phyloP scores from a whole-genome alignment of 1,140 invertebrate genomes.

The Drusus annulatus region DNA sequence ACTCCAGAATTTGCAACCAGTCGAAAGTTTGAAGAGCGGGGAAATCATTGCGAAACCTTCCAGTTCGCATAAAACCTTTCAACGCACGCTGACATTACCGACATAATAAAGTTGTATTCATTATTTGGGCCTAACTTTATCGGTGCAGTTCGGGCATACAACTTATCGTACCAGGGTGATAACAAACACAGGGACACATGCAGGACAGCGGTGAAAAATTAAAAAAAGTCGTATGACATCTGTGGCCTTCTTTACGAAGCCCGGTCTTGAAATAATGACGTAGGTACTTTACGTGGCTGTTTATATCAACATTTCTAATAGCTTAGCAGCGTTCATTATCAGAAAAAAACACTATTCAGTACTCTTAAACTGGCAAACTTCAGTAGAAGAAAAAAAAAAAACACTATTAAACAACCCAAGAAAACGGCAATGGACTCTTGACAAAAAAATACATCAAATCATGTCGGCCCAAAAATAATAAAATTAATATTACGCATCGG shows the following conservation, averaged over 20 bases:
- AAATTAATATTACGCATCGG: too few relatives aligned
- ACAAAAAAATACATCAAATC: too few relatives aligned
- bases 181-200: conserved; percentile 55
- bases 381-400: too few relatives aligned
- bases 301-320: too few relatives aligned
- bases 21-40: conserved; percentile 8
- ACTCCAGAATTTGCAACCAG: neutral
- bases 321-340: too few relatives aligned
- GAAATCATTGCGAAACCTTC: conserved; percentile 36
- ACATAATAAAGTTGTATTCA: conserved; percentile 59
- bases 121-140: conserved; percentile 56
- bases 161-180: conserved; percentile 56
- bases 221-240: conserved; percentile 41
- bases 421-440: too few relatives aligned
- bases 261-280: too few relatives aligned
- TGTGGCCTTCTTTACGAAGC: conserved; percentile 34
- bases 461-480: too few relatives aligned
- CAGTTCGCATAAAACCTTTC: conserved; percentile 31
- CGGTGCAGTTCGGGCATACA: conserved; percentile 41
- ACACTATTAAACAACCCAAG: too few relatives aligned
- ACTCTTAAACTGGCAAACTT: too few relatives aligned
- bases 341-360: too few relatives aligned
- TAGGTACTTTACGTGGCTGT: too few relatives aligned
- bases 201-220: conserved; percentile 22
- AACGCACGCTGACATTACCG: conserved; percentile 40